A percentile compares a stretch with the other conserved stretches of the same genome.
phyloP scores from a whole-genome alignment of 1,140 invertebrate genomes.

The Drosophila kanapiae region DNA sequence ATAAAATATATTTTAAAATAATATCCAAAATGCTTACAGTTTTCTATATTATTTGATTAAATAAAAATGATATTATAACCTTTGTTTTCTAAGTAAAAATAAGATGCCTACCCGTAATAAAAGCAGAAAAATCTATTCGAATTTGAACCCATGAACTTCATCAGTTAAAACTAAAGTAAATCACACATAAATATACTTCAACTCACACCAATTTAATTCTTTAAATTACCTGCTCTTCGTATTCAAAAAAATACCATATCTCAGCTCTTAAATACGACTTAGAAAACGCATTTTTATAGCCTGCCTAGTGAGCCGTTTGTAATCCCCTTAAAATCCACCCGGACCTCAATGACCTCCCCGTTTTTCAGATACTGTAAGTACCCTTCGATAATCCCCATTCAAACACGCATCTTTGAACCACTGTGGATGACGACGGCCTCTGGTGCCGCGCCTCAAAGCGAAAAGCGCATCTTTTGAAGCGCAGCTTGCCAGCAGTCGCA shows the following conservation, averaged over 20 bases:
- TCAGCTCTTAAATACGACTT: background rate
- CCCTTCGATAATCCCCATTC: constrained; percentile 31
- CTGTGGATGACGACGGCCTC: constrained; percentile 55
- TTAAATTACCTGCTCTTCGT: background rate
- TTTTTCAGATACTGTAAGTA: constrained; percentile 21
- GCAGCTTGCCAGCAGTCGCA: constrained; percentile 56
- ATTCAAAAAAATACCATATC: background rate
- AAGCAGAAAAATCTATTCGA: too few relatives aligned
- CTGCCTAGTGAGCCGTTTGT: constrained; percentile 20
- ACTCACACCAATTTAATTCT: too few relatives aligned
- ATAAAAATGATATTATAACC: background rate
- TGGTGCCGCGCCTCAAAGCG: constrained; percentile 71
- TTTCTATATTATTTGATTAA: too few relatives aligned
- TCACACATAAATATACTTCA: background rate
- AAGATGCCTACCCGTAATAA: background rate
- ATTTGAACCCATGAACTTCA: background rate
- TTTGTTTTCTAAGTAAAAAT: background rate
- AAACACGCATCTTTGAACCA: constrained; percentile 33
- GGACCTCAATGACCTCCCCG: constrained; percentile 5
- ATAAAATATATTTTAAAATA: background rate
- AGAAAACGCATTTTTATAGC: background rate
- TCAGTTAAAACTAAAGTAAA: background rate
- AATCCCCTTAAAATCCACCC: constrained; percentile 27
- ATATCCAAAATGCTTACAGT: background rate
- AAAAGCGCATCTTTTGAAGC: constrained; percentile 83